Conservation (phyloP, 2,113 vertebrate species). For the Elephas maximus region DNA sequence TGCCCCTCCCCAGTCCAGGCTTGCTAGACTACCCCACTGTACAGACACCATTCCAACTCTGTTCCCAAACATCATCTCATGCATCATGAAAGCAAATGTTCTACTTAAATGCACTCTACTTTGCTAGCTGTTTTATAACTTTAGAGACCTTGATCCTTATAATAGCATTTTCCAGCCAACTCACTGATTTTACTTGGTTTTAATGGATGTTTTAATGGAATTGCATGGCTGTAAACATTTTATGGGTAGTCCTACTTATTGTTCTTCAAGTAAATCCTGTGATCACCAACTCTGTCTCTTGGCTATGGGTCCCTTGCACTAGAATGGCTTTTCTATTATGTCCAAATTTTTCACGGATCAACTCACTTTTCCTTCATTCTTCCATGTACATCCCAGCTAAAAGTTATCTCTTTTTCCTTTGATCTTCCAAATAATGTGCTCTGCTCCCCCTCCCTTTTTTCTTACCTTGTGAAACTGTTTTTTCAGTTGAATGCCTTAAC, state of each 20-base stretch:
- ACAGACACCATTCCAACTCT: not conserved
- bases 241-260: not conserved
- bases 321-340: not conserved
- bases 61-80: not conserved
- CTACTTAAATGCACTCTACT: not conserved
- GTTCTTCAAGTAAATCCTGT: not conserved
- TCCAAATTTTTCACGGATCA: not conserved
- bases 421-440: conserved; percentile 29
- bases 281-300: not conserved
- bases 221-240: not conserved
- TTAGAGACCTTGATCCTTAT: conserved; percentile 4
- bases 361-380: not conserved
- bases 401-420: not conserved
- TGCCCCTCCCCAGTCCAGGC: not conserved
- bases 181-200: conserved; percentile 4
- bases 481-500: conserved; percentile 17
- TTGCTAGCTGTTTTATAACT: not conserved
- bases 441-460: not conserved
- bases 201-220: conserved; percentile 6
- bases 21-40: not conserved
- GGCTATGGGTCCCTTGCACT: not conserved
- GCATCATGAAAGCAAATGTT: not conserved
- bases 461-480: not conserved
- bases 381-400: not conserved
- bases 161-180: not conserved